phyloP scores from a whole-genome alignment of 1,140 invertebrate genomes.

The Drosophila persimilis region DNA sequence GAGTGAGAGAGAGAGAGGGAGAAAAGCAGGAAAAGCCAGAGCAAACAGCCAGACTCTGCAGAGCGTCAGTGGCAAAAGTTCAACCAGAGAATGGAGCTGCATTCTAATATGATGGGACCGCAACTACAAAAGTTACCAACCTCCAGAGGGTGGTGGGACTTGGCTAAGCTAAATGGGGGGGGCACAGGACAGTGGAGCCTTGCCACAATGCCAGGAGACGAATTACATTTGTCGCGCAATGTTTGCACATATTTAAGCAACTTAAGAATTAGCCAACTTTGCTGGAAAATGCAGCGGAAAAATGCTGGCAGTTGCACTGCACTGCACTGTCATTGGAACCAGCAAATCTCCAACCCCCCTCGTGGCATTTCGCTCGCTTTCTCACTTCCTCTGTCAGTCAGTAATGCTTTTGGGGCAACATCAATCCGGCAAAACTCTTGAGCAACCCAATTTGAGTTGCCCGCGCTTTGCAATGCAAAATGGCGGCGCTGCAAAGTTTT shows the following conservation, averaged over 20 bases:
- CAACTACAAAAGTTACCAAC: constrained; percentile 52
- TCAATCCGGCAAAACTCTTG: constrained; percentile 54
- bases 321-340: neutral
- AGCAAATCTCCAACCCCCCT: neutral
- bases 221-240: constrained; percentile 74
- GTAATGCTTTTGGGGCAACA: constrained; percentile 4
- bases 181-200: neutral
- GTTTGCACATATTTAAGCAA: constrained; percentile 80
- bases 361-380: constrained; percentile 4
- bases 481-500: constrained; percentile 67
- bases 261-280: constrained; percentile 72
- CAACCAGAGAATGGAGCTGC: constrained; percentile 46
- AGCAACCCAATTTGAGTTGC: constrained; percentile 75
- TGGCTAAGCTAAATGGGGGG: neutral
- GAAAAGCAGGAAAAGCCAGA: constrained; percentile 1
- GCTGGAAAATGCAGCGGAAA: constrained; percentile 56
- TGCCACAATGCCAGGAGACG: constrained; percentile 53
- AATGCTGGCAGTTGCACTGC: constrained; percentile 38
- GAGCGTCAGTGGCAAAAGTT: constrained; percentile 43
- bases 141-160: neutral
- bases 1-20: neutral
- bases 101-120: constrained; percentile 61
- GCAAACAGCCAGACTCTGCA: constrained; percentile 44
- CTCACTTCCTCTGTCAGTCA: constrained; percentile 19
- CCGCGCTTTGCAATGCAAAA: constrained; percentile 77